Evolutionary conservation across 2,888 invertebrate species (phyloP), one percentile per base, ranked within the genome.

Genomic region (Aphidoletes aphidimyza): DNA sequence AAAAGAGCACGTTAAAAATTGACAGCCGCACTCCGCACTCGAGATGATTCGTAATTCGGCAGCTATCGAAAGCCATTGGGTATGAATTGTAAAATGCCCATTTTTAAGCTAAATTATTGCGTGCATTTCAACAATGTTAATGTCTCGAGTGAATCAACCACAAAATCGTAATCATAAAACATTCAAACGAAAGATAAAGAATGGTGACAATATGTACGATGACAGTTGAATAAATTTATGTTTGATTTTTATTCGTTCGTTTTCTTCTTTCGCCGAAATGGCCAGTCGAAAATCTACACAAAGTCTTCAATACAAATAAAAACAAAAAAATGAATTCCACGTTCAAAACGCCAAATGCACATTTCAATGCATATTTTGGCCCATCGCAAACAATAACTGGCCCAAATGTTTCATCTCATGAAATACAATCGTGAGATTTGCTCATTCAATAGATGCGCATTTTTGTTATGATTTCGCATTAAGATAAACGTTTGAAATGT

Each of bases 141-240:
- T 54, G 54, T 9, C 1, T 54, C 9, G 54, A n/a, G 22, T 22
- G n/a, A 54, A 54, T 26, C 6, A 42, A 42, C 42, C 42, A 42
- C 8, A 6, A 6, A 42, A 14, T 9, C 14, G 42, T 42, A 42
- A 42, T 42, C 69, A 69, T 69, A 69, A 69, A 69, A 69, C 17
- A 69, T 69, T 26, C 14, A 9, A 17, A 19, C 5, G 17, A 69
- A 9, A 6, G 54, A 30, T 14, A 30, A 69, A 69, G 69, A 26
- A 69, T 69, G 11, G 69, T 34, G 69, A 69, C 69, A 69, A 69
- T 30, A 30, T 69, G 30, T 14, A 30, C 69, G 69, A 30, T 69
- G 34, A 69, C 69, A 69, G 69, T 69, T 69, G 69, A 69, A 69
- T 69, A 69, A 69, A 34, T 14, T 14, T 69, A 30, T 69, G 22